Evolutionary conservation across 2,797 vertebrate genomes (phyloP).

Genomic region (Pristis pectinata): DNA sequence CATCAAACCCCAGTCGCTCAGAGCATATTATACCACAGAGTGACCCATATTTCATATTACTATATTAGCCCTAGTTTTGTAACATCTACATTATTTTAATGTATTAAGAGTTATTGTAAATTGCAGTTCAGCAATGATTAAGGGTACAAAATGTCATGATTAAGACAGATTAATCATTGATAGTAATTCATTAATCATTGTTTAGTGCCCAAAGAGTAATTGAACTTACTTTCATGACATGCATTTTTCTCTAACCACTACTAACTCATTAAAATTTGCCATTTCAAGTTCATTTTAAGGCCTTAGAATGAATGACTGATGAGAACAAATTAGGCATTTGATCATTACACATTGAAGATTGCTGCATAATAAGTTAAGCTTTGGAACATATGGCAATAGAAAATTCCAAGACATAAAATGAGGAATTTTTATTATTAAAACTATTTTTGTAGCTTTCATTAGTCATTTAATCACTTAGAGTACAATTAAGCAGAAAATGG

Average conservation of each 20-base stretch:
- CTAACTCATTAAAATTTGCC: constrained; percentile 27
- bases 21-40: background rate
- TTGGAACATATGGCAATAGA: background rate
- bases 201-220: constrained; percentile 23
- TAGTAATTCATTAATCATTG: constrained; percentile 36
- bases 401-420: background rate
- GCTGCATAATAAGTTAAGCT: constrained; percentile 24
- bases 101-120: constrained; percentile 24
- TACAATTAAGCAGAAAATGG: constrained; percentile 29
- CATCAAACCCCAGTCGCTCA: background rate
- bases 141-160: constrained; percentile 1
- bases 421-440: background rate
- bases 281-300: constrained; percentile 34
- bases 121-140: constrained; percentile 28
- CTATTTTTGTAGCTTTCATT: background rate
- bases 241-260: constrained; percentile 16
- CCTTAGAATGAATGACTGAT: constrained; percentile 30
- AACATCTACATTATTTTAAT: background rate
- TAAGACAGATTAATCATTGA: constrained; percentile 34
- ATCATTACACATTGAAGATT: constrained; percentile 10
- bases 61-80: background rate
- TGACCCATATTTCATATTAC: background rate
- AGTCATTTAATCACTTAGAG: constrained; percentile 2
- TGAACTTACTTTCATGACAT: constrained; percentile 30
- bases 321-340: constrained; percentile 6